A percentile compares a stretch with the other conserved stretches of the same genome.
Evolutionary conservation across 2,797 vertebrate species (phyloP).

Genomic region (Eulemur albifrons): DNA sequence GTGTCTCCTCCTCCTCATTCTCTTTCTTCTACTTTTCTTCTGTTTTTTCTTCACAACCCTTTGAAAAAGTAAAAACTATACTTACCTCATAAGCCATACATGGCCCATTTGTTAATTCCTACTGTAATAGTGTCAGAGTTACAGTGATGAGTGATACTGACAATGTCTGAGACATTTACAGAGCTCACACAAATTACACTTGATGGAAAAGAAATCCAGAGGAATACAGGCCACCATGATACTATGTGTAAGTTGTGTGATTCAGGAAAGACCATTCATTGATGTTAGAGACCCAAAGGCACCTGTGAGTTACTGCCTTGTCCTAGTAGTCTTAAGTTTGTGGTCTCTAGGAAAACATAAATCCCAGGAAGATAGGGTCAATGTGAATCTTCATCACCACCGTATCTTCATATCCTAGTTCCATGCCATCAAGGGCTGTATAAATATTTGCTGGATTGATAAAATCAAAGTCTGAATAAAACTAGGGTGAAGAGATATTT

Average conservation of each 20-base stretch:
- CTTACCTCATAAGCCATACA: background rate
- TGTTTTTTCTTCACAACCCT: background rate
- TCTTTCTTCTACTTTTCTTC: background rate
- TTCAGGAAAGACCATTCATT: background rate
- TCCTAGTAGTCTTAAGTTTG: background rate
- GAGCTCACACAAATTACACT: background rate
- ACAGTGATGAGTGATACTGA: background rate
- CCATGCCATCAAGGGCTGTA: background rate
- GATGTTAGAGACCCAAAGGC: background rate
- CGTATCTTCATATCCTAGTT: background rate
- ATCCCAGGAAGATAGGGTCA: background rate
- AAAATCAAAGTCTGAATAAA: background rate
- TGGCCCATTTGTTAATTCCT: background rate
- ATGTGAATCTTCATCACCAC: background rate
- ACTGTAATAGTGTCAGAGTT: background rate
- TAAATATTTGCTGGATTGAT: background rate
- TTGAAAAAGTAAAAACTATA: background rate
- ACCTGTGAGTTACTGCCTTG: background rate
- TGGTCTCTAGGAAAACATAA: background rate
- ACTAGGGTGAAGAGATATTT: background rate
- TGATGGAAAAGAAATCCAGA: background rate
- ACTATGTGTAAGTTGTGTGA: background rate
- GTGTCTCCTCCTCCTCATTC: background rate
- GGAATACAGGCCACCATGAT: background rate
- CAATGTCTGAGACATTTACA: background rate